These are phyloP conservation scores for Chaunax sp. DNA, from an alignment of 2,797 vertebrate species.

Conservation along the genomic window DNA sequence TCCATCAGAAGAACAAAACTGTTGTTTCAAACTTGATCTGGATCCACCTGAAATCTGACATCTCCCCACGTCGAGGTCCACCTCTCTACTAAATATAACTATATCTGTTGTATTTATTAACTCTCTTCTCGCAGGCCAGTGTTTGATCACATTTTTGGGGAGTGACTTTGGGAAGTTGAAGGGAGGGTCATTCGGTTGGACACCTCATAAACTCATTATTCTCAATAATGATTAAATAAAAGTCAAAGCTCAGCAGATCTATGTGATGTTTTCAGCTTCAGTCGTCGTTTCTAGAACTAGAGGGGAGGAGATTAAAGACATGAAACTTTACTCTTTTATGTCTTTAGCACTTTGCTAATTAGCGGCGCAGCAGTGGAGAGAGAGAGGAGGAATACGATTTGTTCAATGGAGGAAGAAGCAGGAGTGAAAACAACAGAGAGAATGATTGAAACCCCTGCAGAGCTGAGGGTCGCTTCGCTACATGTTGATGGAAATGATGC, in stretches of 20 bases:
- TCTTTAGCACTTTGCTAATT: constrained; percentile 71
- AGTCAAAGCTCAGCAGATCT: not conserved
- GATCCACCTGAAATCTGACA: too few species aligned
- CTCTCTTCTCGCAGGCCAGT: too few species aligned
- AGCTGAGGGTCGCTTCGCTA: constrained; percentile 8
- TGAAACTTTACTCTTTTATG: constrained; percentile 57
- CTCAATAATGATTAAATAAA: not conserved
- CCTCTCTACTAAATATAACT: too few species aligned
- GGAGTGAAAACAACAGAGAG: constrained; percentile 40
- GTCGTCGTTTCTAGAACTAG: too few species aligned
- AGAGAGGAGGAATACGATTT: constrained; percentile 45
- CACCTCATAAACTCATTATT: not conserved
- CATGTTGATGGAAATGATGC: constrained; percentile 64
- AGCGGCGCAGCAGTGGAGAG: constrained; percentile 23
- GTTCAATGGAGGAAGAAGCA: constrained; percentile 49
- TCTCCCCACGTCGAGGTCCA: too few species aligned
- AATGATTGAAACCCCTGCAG: constrained; percentile 46
- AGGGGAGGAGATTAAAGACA: constrained; percentile 63
- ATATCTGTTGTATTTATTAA: too few species aligned
- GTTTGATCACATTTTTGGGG: too few species aligned
- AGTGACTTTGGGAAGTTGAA: too few species aligned
- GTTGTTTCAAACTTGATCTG: too few species aligned
- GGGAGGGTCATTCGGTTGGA: too few species aligned
- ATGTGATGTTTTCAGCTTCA: constrained; percentile 8
- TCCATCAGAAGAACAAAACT: too few species aligned